Conservation (phyloP, 2,797 vertebrate genomes). For the Chiloscyllium punctatum region DNA sequence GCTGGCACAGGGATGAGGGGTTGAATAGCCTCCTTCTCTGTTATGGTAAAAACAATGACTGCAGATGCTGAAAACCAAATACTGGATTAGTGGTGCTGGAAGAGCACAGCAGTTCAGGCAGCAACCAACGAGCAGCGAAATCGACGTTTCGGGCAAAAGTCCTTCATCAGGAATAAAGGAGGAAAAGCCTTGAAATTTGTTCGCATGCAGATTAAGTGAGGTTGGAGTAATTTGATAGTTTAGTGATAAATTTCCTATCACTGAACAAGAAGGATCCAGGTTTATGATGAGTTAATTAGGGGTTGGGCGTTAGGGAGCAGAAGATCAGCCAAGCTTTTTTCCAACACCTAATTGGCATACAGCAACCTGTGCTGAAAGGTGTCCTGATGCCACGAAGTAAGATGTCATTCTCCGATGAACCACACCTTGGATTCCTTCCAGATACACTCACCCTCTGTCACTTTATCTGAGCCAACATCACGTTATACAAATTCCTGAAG, state of each 20-base stretch:
- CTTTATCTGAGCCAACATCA: background rate
- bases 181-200: background rate
- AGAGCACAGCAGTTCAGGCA: too few relatives aligned
- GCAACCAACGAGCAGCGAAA: too few relatives aligned
- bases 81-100: too few relatives aligned
- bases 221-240: background rate
- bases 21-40: background rate
- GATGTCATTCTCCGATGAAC: background rate
- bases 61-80: too few relatives aligned
- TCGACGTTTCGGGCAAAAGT: too few relatives aligned
- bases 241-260: background rate
- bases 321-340: background rate
- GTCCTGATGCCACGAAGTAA: background rate
- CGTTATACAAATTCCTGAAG: background rate
- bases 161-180: too few relatives aligned
- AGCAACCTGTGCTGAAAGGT: background rate
- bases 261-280: background rate
- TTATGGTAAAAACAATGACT: too few relatives aligned
- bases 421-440: background rate
- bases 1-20: background rate
- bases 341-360: background rate
- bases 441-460: background rate
- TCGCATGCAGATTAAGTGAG: background rate
- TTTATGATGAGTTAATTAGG: background rate
- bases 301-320: background rate